Evolutionary conservation across 2,888 invertebrate species (phyloP).

Genomic region (Deladenus siricidicola): DNA sequence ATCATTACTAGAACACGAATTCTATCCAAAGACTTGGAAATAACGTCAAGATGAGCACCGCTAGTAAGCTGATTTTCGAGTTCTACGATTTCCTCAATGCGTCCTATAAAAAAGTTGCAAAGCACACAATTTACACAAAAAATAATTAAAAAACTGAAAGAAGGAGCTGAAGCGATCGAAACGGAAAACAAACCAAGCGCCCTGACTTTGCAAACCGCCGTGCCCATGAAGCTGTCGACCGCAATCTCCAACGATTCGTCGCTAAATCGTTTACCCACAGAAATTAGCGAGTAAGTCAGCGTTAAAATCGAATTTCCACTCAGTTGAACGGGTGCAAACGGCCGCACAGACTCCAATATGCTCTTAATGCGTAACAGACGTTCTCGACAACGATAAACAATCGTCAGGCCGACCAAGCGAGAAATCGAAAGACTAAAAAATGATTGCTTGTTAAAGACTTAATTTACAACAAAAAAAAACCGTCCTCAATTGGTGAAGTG

Average conservation of each 20-base stretch:
- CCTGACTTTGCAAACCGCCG: conserved; percentile 36
- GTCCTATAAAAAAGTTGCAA: conserved; percentile 13
- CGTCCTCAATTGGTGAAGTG: neutral
- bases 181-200: conserved; percentile 13
- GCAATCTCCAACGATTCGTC: conserved; percentile 34
- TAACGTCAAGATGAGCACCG: neutral
- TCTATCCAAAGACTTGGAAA: conserved; percentile 2
- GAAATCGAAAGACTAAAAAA: conserved; percentile 38
- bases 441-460: neutral
- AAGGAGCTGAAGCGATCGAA: too few relatives aligned
- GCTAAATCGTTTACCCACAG: conserved; percentile 17
- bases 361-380: conserved; percentile 36
- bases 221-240: conserved; percentile 46
- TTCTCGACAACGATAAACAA: conserved; percentile 37
- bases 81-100: conserved; percentile 14
- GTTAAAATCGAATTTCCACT: conserved; percentile 36
- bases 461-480: neutral
- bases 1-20: conserved; percentile 38
- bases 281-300: conserved; percentile 34
- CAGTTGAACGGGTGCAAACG: conserved; percentile 9
- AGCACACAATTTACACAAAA: neutral
- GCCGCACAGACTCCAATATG: conserved; percentile 28
- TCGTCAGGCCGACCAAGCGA: conserved; percentile 38
- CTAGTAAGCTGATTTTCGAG: conserved; percentile 19
- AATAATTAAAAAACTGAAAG: neutral